Conservation (phyloP, 92 coral and sea anemone genomes). For the Palythoa grandiflora region DNA sequence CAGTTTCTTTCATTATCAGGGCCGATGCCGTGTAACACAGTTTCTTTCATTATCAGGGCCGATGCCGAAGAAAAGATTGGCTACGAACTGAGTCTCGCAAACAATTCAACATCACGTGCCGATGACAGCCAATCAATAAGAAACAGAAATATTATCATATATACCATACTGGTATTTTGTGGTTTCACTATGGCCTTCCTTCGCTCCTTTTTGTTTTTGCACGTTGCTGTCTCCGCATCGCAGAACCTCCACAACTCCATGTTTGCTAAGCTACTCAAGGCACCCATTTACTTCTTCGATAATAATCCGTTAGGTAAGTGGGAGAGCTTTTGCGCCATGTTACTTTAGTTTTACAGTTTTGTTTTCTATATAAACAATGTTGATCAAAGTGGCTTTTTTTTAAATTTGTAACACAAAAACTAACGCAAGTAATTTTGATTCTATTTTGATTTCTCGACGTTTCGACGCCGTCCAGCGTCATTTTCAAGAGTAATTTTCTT, state of each 20-base stretch:
- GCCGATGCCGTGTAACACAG: constrained; percentile 62
- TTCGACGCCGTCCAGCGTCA: too few species aligned
- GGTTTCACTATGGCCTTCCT: constrained; percentile 59
- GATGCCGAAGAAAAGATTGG: constrained; percentile 69
- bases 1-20: constrained; percentile 46
- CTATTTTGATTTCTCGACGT: too few species aligned
- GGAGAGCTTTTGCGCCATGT: neutral
- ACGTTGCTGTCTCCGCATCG: constrained; percentile 74
- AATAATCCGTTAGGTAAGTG: constrained; percentile 90
- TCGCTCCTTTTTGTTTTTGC: constrained; percentile 55
- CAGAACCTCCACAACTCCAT: constrained; percentile 83
- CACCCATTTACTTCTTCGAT: constrained; percentile 94
- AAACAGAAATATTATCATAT: constrained; percentile 70
- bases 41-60: constrained; percentile 65
- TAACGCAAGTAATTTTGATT: too few species aligned
- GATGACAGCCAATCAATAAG: constrained; percentile 17
- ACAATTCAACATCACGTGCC: constrained; percentile 5
- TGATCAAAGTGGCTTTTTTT: too few species aligned
- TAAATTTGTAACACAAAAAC: too few species aligned
- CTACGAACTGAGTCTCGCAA: neutral
- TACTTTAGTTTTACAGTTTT: too few species aligned
- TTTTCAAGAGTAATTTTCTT: too few species aligned
- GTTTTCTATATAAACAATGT: too few species aligned
- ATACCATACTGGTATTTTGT: constrained; percentile 63
- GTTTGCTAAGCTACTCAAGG: constrained; percentile 80